A percentile compares a stretch with the other conserved stretches of the same genome.
These are phyloP conservation scores for Pristionchus mayeri DNA, from an alignment of 2,888 invertebrate genomes.

Conservation along the genomic window DNA sequence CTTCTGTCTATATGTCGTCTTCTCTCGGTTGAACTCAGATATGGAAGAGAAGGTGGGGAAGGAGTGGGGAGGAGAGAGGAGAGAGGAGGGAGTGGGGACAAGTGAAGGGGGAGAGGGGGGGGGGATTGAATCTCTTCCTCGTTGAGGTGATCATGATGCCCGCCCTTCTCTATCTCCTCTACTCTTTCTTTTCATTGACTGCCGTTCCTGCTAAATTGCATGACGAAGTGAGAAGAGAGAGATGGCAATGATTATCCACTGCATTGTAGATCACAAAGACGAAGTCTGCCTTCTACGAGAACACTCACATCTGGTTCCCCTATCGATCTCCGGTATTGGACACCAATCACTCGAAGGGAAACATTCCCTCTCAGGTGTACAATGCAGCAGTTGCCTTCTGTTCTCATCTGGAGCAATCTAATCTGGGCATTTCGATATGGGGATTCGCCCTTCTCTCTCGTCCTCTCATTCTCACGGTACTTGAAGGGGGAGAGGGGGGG, in stretches of 20 bases:
- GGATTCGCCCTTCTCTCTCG: slow-evolving; percentile 29
- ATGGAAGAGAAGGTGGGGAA: slow-evolving; percentile 5
- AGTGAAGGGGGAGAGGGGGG: too few relatives aligned
- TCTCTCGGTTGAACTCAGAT: slow-evolving; percentile 7
- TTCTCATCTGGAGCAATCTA: slow-evolving; percentile 29
- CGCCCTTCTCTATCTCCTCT: slow-evolving; percentile 37
- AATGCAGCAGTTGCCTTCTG: slow-evolving; percentile 29
- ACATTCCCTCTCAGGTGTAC: neutral
- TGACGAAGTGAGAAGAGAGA: slow-evolving; percentile 24
- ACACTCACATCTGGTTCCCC: slow-evolving; percentile 33
- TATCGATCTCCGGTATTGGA: neutral
- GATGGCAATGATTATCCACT: neutral
- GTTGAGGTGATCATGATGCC: slow-evolving; percentile 7
- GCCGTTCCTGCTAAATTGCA: slow-evolving; percentile 21
- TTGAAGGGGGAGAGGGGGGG: too few relatives aligned
- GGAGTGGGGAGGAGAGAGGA: too few relatives aligned
- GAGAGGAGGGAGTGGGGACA: neutral
- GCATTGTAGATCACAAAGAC: slow-evolving; percentile 12
- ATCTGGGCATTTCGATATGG: slow-evolving; percentile 34
- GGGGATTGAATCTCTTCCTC: too few relatives aligned
- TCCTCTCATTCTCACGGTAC: slow-evolving; percentile 33
- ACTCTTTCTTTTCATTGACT: slow-evolving; percentile 36
- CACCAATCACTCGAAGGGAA: neutral
- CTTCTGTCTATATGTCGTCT: slow-evolving; percentile 8
- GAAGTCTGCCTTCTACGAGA: slow-evolving; percentile 28